Conservation (phyloP, 2,888 invertebrate genomes). For the Kuschelorhynchus macadamiae region DNA sequence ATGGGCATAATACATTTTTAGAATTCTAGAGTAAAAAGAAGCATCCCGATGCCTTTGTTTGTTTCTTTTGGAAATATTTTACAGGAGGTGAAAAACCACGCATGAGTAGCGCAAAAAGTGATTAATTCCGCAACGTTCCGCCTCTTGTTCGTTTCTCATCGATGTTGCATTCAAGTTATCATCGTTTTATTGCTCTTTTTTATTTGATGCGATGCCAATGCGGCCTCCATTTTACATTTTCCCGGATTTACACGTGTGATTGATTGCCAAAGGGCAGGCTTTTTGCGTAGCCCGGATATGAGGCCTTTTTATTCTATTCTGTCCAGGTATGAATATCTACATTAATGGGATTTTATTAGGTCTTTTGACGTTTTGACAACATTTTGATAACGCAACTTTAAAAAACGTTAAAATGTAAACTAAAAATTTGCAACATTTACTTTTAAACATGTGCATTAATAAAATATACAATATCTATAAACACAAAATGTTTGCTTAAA, state of each 20-base stretch:
- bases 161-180: conserved; percentile 45
- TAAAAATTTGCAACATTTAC: no score
- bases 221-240: conserved; percentile 37
- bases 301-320: conserved; percentile 20
- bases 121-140: conserved; percentile 29
- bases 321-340: conserved; percentile 9
- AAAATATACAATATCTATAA: no score
- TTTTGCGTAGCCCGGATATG: conserved; percentile 15
- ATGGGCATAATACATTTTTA: no score
- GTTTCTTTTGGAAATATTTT: no score
- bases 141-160: conserved; percentile 37
- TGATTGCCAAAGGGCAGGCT: conserved; percentile 34
- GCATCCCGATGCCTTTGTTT: no score
- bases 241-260: conserved; percentile 39
- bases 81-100: no score
- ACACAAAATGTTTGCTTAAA: no score
- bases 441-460: no score
- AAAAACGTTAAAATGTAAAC: no score
- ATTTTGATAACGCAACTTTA: background rate
- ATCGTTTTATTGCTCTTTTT: conserved; percentile 48
- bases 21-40: no score
- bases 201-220: conserved; percentile 34
- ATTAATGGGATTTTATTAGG: conserved; percentile 24
- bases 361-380: conserved; percentile 4
- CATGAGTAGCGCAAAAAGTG: conserved; percentile 15